phyloP scores from a whole-genome alignment of 2,797 vertebrate species.

The Arctocebus calabarensis region DNA sequence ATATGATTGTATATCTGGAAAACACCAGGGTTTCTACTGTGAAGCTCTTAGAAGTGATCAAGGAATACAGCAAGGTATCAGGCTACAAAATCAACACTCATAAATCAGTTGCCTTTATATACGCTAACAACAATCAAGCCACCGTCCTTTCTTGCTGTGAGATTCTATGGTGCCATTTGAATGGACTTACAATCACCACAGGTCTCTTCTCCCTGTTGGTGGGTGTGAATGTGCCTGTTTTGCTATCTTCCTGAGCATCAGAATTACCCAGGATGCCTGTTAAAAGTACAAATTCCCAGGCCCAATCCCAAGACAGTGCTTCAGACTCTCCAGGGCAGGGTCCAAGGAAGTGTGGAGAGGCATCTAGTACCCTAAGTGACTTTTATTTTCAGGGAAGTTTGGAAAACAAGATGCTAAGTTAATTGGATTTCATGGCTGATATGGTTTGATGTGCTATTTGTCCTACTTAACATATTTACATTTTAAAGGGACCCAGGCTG shows the following conservation, averaged over 20 bases:
- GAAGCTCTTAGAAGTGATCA: too few species aligned
- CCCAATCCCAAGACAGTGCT: background rate
- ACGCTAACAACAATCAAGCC: too few species aligned
- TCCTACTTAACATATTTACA: slow-evolving; percentile 70
- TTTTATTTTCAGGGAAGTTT: slow-evolving; percentile 67
- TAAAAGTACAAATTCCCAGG: background rate
- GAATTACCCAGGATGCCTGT: background rate
- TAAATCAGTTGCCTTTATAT: too few species aligned
- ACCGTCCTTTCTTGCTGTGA: background rate
- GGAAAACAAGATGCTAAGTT: slow-evolving; percentile 53
- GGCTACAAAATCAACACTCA: too few species aligned
- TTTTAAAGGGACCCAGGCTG: slow-evolving; percentile 56
- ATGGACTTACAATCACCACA: background rate
- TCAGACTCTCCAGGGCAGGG: background rate
- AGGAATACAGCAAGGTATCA: too few species aligned
- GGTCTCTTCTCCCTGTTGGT: background rate
- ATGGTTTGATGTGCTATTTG: slow-evolving; percentile 59
- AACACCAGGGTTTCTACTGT: too few species aligned
- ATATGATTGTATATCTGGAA: too few species aligned
- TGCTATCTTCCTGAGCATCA: background rate
- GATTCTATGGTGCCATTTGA: background rate
- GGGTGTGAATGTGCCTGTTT: background rate
- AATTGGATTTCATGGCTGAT: slow-evolving; percentile 71
- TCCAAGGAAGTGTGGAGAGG: slow-evolving; percentile 1
- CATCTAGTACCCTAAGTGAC: background rate